A percentile compares a stretch with the other conserved stretches of the same genome.
phyloP scores from a whole-genome alignment of 2,797 vertebrate species.

The Caiman crocodilus region DNA sequence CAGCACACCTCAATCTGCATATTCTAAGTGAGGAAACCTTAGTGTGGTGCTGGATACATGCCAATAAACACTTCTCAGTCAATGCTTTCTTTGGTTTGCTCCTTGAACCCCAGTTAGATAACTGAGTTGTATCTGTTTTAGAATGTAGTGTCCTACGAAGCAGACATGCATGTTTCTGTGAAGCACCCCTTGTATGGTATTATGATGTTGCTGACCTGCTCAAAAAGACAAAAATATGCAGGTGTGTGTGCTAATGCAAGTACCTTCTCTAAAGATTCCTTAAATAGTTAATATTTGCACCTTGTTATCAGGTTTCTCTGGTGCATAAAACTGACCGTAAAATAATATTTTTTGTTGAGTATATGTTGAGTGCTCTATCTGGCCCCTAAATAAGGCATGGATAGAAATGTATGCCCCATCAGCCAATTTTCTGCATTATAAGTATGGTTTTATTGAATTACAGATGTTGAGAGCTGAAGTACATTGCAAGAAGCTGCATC shows the following conservation, averaged over 20 bases:
- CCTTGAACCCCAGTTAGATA: no score
- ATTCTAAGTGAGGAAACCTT: no score
- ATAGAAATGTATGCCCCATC: not conserved
- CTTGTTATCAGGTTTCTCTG: not conserved
- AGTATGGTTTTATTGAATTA: slow-evolving; percentile 35
- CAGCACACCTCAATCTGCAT: no score
- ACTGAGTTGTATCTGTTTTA: no score
- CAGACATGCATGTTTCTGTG: no score
- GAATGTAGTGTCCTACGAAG: no score
- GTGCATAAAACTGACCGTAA: not conserved
- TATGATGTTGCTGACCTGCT: no score
- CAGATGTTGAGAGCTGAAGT: slow-evolving; percentile 33
- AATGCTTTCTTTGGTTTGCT: no score
- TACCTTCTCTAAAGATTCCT: not conserved
- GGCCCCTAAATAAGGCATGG: not conserved
- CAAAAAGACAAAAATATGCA: not conserved
- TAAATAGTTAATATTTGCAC: not conserved
- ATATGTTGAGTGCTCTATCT: not conserved
- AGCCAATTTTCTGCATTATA: slow-evolving; percentile 39
- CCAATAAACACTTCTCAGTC: no score
- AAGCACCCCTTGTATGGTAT: no score
- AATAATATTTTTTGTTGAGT: not conserved
- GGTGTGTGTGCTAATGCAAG: not conserved
- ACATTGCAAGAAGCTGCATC: slow-evolving; percentile 19
- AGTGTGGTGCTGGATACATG: no score